phyloP scores from a whole-genome alignment of 2,797 vertebrate genomes.

The Toxotes lorentzi region DNA sequence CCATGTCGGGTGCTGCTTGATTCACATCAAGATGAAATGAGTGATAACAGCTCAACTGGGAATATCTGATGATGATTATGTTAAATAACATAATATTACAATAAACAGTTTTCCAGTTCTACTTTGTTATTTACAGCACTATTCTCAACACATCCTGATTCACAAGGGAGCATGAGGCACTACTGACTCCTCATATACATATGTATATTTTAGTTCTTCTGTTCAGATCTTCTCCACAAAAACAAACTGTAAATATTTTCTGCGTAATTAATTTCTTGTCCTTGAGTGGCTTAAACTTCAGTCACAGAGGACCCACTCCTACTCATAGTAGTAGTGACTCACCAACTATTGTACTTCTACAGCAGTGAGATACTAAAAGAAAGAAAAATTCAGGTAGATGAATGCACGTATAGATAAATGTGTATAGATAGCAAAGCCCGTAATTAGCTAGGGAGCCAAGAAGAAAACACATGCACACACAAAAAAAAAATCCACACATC shows the following conservation, averaged over 20 bases:
- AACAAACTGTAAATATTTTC: not conserved
- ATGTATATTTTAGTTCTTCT: not conserved
- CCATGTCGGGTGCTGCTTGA: not conserved
- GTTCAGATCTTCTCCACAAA: conserved; percentile 1
- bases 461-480: not conserved
- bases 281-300: not conserved
- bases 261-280: not conserved
- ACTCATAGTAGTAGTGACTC: not conserved
- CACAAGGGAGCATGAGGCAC: not conserved
- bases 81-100: not conserved
- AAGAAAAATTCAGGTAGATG: not conserved
- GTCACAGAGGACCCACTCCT: not conserved
- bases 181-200: not conserved
- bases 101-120: not conserved
- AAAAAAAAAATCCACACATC: not conserved
- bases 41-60: not conserved
- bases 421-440: not conserved
- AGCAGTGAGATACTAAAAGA: not conserved
- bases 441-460: not conserved
- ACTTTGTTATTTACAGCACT: not conserved
- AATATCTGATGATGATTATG: not conserved
- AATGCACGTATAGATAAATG: not conserved
- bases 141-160: not conserved
- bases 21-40: too few species aligned
- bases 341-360: not conserved